Evolutionary conservation across 2,888 invertebrate genomes (phyloP), one percentile per base, ranked within the genome.

Genomic region (Octodonta nipae): DNA sequence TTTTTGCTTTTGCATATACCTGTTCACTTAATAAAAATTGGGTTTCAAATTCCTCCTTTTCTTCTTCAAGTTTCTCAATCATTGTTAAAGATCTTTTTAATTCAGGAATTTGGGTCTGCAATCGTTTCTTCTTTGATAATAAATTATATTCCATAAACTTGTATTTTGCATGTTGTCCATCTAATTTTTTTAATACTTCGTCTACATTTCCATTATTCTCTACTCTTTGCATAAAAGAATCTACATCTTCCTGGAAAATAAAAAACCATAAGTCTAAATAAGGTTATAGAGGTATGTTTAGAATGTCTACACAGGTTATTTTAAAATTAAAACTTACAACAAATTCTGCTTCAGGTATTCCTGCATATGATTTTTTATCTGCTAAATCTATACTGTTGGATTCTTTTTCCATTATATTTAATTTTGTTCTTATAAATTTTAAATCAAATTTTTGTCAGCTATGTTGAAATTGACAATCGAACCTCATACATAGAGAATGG

Each of bases 91-190:
- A 88, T 41, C 87, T 75, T 49, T 85, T 81, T 45, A 95, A 68
- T 58, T 96, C 95, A n/a, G 93, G 92, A 45, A 96, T 84, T 66
- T 95, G 93, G 35, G 76, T 75, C 50, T 85, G 81, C 36, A 96
- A 66, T 60, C 89, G 75, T 51, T 81, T 76, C 44, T 86, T 79
- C 50, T 91, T 88, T 8, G 86, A 80, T 32, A 78, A 71, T 43
- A 96, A 70, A 60, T 89, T 92, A 50, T 78, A 79, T 64, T 96
- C 95, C 88, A 96, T 91, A 58, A 89, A 88, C 65, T 93, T 92
- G 61, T 95, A 95, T 69, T 95, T 93, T 37, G 82, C 81, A 65
- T 92, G 89, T 55, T 84, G 84, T 55, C 93, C 93, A 57, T 96
- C 93, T 37, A 95, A 66, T 51, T 71, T 74, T 51, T 79, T 79